These are phyloP conservation scores for Calliphora vicina DNA, from an alignment of 1,140 invertebrate genomes.

Conservation along the genomic window DNA sequence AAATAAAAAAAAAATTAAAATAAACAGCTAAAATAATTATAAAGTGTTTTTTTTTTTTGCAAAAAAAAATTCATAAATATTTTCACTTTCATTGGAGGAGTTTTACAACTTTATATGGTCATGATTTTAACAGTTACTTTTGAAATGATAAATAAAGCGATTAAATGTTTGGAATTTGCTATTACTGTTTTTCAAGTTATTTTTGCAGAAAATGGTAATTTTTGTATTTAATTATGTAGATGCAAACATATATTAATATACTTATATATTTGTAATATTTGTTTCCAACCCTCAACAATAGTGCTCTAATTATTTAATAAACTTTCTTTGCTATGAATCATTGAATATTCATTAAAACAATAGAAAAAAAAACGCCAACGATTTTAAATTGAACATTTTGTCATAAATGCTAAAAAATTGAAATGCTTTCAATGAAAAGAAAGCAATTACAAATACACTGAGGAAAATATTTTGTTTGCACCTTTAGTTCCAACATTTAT, in stretches of 20 bases:
- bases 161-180: neutral
- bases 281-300: neutral
- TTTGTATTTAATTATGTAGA: too few relatives aligned
- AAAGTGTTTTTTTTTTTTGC: neutral
- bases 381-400: too few relatives aligned
- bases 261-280: too few relatives aligned
- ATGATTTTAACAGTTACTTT: neutral
- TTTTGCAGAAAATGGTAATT: too few relatives aligned
- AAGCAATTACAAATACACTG: too few relatives aligned
- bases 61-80: neutral
- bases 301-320: neutral
- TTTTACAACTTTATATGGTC: neutral
- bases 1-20: too few relatives aligned
- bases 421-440: too few relatives aligned
- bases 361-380: too few relatives aligned
- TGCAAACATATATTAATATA: too few relatives aligned
- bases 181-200: neutral
- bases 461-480: too few relatives aligned
- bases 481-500: too few relatives aligned
- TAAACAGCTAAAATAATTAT: neutral
- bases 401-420: too few relatives aligned
- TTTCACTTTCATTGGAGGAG: neutral
- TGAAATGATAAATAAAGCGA: neutral
- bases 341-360: neutral
- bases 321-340: neutral